Percentiles rank a stretch among this genome's conserved stretches.
Conservation (phyloP, 92 coral and sea anemone genomes). For the Actinernus sp. region DNA sequence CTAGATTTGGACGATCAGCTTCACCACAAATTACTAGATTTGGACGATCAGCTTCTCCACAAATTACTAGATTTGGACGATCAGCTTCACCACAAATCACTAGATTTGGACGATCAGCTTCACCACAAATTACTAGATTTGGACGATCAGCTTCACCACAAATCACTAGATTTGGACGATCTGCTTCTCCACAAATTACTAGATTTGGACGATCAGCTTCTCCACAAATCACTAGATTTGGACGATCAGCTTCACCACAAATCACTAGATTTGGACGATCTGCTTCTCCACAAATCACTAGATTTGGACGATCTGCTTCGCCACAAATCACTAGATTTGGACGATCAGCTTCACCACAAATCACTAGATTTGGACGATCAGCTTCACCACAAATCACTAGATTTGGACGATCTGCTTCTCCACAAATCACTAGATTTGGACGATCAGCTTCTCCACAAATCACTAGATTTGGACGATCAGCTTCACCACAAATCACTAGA, state of each 20-base stretch:
- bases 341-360: neutral
- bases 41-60: constrained; percentile 4
- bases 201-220: constrained; percentile 3
- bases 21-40: constrained; percentile 7
- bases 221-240: constrained; percentile 2
- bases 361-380: neutral
- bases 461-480: constrained; percentile 12
- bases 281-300: neutral
- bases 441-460: constrained; percentile 1
- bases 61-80: constrained; percentile 6
- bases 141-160: constrained; percentile 7
- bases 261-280: constrained; percentile 6
- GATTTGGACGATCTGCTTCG: constrained; percentile 1
- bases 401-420: neutral
- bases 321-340: constrained; percentile 13
- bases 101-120: constrained; percentile 4
- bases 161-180: constrained; percentile 10
- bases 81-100: constrained; percentile 5
- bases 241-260: neutral
- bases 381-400: neutral
- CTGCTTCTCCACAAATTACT: constrained; percentile 1
- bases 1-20: neutral
- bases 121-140: constrained; percentile 8
- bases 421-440: constrained; percentile 15
- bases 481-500: constrained; percentile 10